Evolutionary conservation across 2,113 vertebrate species (phyloP).

Genomic region (Cyprinodon tularosa): DNA sequence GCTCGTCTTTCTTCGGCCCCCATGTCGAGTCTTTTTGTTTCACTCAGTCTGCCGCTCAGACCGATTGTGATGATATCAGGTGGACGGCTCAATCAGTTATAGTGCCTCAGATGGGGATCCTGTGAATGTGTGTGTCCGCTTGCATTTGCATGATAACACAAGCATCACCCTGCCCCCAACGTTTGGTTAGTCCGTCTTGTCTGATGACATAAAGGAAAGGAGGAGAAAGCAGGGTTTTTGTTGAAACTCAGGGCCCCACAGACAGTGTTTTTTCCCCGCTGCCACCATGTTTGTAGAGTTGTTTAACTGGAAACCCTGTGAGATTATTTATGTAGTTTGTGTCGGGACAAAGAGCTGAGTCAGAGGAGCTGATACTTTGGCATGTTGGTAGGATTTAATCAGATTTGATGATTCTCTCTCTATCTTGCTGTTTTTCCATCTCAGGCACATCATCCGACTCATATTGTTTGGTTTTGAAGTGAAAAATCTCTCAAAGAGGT

Average conservation of each 20-base stretch:
- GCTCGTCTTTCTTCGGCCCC: conserved; percentile 46
- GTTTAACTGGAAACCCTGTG: conserved; percentile 20
- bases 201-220: conserved; percentile 20
- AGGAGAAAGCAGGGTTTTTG: neutral
- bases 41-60: conserved; percentile 14
- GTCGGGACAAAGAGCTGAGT: neutral
- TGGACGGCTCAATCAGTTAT: conserved; percentile 36
- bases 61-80: conserved; percentile 30
- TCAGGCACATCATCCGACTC: conserved; percentile 3
- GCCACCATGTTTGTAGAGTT: conserved; percentile 19
- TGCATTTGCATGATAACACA: conserved; percentile 9
- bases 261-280: conserved; percentile 11
- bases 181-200: conserved; percentile 6
- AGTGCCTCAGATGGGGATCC: neutral
- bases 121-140: conserved; percentile 8
- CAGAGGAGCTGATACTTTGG: conserved; percentile 18
- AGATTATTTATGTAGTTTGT: conserved; percentile 14
- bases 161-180: neutral
- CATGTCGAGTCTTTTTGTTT: conserved; percentile 43
- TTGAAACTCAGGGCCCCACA: neutral
- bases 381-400: conserved; percentile 36
- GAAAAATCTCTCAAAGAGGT: neutral
- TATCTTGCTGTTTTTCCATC: conserved; percentile 4
- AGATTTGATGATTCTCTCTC: conserved; percentile 38
- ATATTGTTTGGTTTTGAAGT: neutral